Conservation (phyloP, 2,113 vertebrate species). For the Eubucco bourcierii region DNA sequence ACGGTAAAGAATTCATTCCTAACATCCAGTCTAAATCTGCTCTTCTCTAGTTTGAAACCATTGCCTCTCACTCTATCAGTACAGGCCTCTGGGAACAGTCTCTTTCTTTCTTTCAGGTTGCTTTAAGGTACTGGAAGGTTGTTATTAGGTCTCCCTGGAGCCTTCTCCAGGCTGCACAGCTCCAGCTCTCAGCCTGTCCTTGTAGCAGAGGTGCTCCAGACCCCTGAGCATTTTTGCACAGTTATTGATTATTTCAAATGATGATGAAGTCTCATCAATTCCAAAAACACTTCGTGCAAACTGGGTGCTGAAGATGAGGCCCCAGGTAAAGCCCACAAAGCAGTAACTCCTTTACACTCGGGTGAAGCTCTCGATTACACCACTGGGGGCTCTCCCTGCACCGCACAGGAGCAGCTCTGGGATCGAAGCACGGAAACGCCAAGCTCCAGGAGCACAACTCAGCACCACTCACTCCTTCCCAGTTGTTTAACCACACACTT, state of each 20-base stretch:
- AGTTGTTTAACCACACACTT: background rate
- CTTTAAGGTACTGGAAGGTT: too few species aligned
- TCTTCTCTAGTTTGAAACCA: too few species aligned
- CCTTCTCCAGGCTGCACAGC: too few species aligned
- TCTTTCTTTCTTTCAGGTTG: too few species aligned
- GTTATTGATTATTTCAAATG: background rate
- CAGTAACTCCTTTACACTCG: background rate
- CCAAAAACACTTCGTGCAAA: background rate
- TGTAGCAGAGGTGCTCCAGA: too few species aligned
- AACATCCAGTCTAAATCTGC: too few species aligned
- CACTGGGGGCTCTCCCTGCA: slow-evolving; percentile 47
- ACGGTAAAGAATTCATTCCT: too few species aligned
- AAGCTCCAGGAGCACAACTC: background rate
- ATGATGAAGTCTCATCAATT: background rate
- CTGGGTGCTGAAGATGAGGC: background rate
- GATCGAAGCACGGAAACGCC: background rate
- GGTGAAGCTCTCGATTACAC: background rate
- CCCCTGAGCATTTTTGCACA: too few species aligned
- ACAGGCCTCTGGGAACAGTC: too few species aligned
- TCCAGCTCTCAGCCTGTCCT: too few species aligned
- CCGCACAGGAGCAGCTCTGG: background rate
- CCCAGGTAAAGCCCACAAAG: background rate
- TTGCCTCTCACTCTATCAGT: too few species aligned
- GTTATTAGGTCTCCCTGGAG: too few species aligned
- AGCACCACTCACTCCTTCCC: background rate